Evolutionary conservation across 2,888 invertebrate species (phyloP).

Genomic region (Drosophila prolongata): DNA sequence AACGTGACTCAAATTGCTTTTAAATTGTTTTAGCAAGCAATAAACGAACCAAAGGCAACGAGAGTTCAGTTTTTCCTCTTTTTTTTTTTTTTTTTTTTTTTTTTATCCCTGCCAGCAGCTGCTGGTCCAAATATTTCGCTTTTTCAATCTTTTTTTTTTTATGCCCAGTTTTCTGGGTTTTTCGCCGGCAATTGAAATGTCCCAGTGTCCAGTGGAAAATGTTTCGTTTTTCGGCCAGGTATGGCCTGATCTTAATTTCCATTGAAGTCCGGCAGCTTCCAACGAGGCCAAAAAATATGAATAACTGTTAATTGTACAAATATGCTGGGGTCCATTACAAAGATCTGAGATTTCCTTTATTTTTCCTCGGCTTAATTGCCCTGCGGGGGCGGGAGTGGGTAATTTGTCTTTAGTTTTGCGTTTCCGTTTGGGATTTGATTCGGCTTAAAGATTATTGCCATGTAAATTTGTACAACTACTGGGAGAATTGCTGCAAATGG

Average conservation of each 20-base stretch:
- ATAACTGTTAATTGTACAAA: slow-evolving; percentile 68
- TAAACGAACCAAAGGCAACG: slow-evolving; percentile 34
- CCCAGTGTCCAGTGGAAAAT: slow-evolving; percentile 43
- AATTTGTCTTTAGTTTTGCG: slow-evolving; percentile 33
- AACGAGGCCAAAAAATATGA: slow-evolving; percentile 47
- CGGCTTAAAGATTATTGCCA: slow-evolving; percentile 21
- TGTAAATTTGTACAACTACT: slow-evolving; percentile 15
- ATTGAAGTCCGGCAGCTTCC: slow-evolving; percentile 24
- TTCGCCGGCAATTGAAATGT: slow-evolving; percentile 69
- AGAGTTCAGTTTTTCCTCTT: slow-evolving; percentile 12
- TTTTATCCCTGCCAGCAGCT: slow-evolving; percentile 62
- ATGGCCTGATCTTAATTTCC: slow-evolving; percentile 28
- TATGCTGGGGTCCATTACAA: slow-evolving; percentile 23
- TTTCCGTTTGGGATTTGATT: slow-evolving; percentile 27
- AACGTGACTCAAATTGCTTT: slow-evolving; percentile 75
- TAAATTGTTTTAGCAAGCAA: slow-evolving; percentile 69
- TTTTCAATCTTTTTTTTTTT: slow-evolving; percentile 14
- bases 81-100: slow-evolving; percentile 8
- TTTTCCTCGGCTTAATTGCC: slow-evolving; percentile 39
- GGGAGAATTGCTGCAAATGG: slow-evolving; percentile 7
- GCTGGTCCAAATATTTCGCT: slow-evolving; percentile 32
- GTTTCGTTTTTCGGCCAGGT: slow-evolving; percentile 18
- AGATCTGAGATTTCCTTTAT: slow-evolving; percentile 18
- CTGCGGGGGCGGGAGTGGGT: slow-evolving; percentile 23
- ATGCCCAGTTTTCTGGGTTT: slow-evolving; percentile 2